These are phyloP conservation scores for Onychostruthus taczanowskii DNA, from an alignment of 2,113 vertebrate genomes.

Conservation along the genomic window DNA sequence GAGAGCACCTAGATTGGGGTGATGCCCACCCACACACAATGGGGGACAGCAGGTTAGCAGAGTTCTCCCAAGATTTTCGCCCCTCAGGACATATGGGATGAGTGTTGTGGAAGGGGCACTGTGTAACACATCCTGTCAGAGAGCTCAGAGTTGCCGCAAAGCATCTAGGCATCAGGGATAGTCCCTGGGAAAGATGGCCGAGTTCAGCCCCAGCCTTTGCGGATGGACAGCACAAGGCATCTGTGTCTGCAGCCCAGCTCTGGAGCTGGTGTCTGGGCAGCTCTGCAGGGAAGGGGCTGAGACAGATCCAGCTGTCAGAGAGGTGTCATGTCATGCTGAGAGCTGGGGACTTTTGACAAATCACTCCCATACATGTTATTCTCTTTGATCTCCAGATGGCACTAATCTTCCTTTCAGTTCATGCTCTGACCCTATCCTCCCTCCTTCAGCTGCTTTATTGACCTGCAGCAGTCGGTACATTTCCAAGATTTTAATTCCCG, in stretches of 20 bases:
- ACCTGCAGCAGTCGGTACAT: background rate
- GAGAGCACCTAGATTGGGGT: background rate
- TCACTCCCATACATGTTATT: background rate
- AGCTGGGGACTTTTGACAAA: background rate
- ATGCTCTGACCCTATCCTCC: background rate
- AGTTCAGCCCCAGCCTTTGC: background rate
- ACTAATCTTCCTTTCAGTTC: background rate
- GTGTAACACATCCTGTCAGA: background rate
- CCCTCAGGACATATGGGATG: background rate
- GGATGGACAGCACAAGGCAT: too few species aligned
- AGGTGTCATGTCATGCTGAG: fast-evolving
- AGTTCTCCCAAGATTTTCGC: background rate
- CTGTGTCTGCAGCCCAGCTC: background rate
- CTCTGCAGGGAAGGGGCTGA: background rate
- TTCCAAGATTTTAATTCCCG: background rate
- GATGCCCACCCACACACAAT: background rate
- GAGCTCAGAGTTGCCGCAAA: background rate
- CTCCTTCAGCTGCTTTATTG: background rate
- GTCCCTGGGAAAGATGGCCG: background rate
- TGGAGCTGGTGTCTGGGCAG: background rate
- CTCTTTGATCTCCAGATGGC: background rate
- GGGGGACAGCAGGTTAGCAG: background rate
- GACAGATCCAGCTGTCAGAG: background rate
- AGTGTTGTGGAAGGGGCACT: background rate
- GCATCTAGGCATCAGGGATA: background rate